These are phyloP conservation scores for Eilema caniola DNA, from an alignment of 2,888 invertebrate genomes.

Conservation along the genomic window DNA sequence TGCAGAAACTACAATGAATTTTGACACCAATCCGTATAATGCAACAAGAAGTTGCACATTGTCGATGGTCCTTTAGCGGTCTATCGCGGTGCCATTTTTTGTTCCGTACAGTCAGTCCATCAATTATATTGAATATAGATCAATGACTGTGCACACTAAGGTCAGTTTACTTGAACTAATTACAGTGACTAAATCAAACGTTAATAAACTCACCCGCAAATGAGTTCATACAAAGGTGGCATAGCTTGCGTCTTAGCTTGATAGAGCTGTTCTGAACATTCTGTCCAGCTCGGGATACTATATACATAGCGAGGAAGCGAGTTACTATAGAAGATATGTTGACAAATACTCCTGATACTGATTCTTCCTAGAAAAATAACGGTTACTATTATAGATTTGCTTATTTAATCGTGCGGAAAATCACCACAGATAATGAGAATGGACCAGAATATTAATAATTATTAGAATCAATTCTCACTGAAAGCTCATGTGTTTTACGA, in stretches of 20 bases:
- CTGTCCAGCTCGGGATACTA: slow-evolving; percentile 57
- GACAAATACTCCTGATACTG: slow-evolving; percentile 10
- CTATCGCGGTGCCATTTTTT: too few species aligned
- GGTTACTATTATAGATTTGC: not conserved
- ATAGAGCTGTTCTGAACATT: slow-evolving; percentile 49
- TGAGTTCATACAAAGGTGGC: slow-evolving; percentile 8
- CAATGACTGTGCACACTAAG: not conserved
- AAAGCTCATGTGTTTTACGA: too few species aligned
- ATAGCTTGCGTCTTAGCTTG: slow-evolving; percentile 13
- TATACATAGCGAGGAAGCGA: slow-evolving; percentile 46
- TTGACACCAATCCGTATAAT: not conserved
- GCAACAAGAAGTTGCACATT: too few species aligned
- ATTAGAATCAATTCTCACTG: too few species aligned
- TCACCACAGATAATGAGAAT: too few species aligned
- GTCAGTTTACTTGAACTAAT: not conserved
- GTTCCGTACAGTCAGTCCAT: too few species aligned
- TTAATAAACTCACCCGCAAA: not conserved
- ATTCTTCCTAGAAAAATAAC: slow-evolving; percentile 4
- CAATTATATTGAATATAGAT: too few species aligned
- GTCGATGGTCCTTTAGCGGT: too few species aligned
- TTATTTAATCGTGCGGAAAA: too few species aligned
- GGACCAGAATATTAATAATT: too few species aligned
- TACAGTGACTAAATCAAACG: too few species aligned
- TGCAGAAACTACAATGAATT: not conserved
- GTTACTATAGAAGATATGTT: slow-evolving; percentile 32